phyloP scores from a whole-genome alignment of 2,797 vertebrate genomes.

The Scarus forsteni region DNA sequence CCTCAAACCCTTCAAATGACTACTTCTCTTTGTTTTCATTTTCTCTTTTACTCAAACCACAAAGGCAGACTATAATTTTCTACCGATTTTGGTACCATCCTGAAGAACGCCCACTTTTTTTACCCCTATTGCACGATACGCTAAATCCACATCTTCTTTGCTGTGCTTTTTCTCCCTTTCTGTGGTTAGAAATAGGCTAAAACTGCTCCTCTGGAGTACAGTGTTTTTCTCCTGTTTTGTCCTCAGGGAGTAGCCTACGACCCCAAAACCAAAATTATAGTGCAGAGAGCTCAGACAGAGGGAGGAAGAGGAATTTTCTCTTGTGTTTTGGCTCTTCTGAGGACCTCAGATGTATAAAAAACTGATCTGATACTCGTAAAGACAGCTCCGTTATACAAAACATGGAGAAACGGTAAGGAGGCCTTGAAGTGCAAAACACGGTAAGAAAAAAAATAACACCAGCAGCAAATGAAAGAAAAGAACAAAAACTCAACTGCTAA shows the following conservation, averaged over 20 bases:
- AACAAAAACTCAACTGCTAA: too few species aligned
- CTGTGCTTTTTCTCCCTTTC: conserved; percentile 31
- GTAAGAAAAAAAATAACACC: too few species aligned
- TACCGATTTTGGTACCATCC: conserved; percentile 43
- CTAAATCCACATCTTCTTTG: conserved; percentile 52
- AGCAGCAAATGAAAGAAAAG: too few species aligned
- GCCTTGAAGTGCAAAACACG: too few species aligned
- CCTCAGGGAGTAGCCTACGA: conserved; percentile 49
- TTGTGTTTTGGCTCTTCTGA: not conserved
- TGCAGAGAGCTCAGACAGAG: conserved; percentile 34
- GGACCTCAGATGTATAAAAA: conserved; percentile 9
- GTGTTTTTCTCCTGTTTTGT: conserved; percentile 45
- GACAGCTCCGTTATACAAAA: not conserved
- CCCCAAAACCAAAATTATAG: conserved; percentile 78
- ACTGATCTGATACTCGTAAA: not conserved
- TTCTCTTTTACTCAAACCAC: conserved; percentile 58
- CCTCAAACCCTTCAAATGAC: not conserved
- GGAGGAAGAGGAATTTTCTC: not conserved
- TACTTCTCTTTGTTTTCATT: conserved; percentile 49
- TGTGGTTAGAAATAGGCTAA: conserved; percentile 55
- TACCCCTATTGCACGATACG: conserved; percentile 44
- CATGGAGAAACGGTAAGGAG: not conserved
- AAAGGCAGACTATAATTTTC: conserved; percentile 61
- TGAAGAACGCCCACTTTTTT: conserved; percentile 39
- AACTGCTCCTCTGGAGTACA: conserved; percentile 28